Percentiles rank a stretch among this genome's conserved stretches.
These are phyloP conservation scores for Trichogramma evanescens DNA, from an alignment of 2,888 invertebrate genomes.

Conservation along the genomic window DNA sequence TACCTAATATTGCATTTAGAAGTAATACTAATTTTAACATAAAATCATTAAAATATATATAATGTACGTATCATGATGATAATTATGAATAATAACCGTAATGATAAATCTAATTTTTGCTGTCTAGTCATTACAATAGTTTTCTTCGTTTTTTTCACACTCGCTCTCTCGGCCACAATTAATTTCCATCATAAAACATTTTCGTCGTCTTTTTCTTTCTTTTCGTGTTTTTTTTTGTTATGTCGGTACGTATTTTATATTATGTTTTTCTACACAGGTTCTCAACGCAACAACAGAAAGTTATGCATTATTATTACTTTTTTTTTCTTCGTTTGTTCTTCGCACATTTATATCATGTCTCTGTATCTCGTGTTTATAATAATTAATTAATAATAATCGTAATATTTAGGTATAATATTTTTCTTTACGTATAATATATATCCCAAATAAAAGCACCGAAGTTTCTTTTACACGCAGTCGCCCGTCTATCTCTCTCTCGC, in stretches of 20 bases:
- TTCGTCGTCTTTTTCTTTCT: constrained; percentile 16
- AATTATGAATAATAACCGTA: no score
- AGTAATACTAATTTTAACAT: constrained; percentile 22
- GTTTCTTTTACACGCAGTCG: constrained; percentile 13
- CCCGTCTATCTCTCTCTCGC: neutral
- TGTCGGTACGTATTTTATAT: no score
- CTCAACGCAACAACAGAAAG: constrained; percentile 18
- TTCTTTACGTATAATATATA: constrained; percentile 4
- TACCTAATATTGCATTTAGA: constrained; percentile 24
- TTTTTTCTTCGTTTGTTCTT: neutral
- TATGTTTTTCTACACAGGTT: neutral
- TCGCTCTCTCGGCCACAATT: neutral
- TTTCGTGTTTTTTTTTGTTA: constrained; percentile 9
- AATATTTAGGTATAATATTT: constrained; percentile 4
- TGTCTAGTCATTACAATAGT: neutral
- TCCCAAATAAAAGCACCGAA: neutral
- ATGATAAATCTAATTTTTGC: constrained; percentile 16
- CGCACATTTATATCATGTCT: constrained; percentile 2
- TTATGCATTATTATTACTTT: constrained; percentile 12
- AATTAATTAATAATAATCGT: no score
- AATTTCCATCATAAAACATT: constrained; percentile 5
- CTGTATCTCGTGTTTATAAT: no score
- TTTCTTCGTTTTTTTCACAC: no score
- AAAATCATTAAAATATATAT: constrained; percentile 18
- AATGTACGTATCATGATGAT: constrained; percentile 3